Conservation (phyloP, 2,888 invertebrate genomes). For the Tachystola acroxantha region DNA sequence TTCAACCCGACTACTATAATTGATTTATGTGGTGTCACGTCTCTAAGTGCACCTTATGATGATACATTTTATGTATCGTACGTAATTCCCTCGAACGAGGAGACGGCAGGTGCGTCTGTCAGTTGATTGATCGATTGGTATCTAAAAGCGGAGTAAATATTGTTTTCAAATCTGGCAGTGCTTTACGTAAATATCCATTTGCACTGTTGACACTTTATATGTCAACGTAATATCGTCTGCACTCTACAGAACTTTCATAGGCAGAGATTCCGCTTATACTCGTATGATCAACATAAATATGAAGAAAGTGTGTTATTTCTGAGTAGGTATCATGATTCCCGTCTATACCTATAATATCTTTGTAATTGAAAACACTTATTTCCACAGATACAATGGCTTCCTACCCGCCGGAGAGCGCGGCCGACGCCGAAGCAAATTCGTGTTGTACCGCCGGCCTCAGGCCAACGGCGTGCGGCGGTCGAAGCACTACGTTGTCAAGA, state of each 20-base stretch:
- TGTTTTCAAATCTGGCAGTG: background rate
- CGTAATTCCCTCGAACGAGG: too few species aligned
- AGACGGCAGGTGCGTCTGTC: background rate
- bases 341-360: too few species aligned
- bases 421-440: slow-evolving; percentile 95
- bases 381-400: slow-evolving; percentile 92
- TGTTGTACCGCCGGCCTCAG: slow-evolving; percentile 88
- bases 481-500: slow-evolving; percentile 97
- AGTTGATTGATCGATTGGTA: slow-evolving; percentile 1
- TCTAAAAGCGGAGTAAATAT: slow-evolving; percentile 4
- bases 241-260: too few species aligned
- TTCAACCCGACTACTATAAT: too few species aligned
- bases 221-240: too few species aligned
- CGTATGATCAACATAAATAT: too few species aligned
- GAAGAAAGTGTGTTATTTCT: too few species aligned
- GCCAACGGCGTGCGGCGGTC: slow-evolving; percentile 96
- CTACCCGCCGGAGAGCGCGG: slow-evolving; percentile 96
- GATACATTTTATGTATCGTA: too few species aligned
- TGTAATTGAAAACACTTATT: too few species aligned
- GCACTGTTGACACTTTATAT: too few species aligned
- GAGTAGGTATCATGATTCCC: too few species aligned
- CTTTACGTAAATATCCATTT: background rate
- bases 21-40: background rate
- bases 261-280: too few species aligned
- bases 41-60: background rate